Percentiles rank a stretch among this genome's conserved stretches.
Evolutionary conservation across 2,797 vertebrate species (phyloP).

Genomic region (Pachyuromys duprasi): DNA sequence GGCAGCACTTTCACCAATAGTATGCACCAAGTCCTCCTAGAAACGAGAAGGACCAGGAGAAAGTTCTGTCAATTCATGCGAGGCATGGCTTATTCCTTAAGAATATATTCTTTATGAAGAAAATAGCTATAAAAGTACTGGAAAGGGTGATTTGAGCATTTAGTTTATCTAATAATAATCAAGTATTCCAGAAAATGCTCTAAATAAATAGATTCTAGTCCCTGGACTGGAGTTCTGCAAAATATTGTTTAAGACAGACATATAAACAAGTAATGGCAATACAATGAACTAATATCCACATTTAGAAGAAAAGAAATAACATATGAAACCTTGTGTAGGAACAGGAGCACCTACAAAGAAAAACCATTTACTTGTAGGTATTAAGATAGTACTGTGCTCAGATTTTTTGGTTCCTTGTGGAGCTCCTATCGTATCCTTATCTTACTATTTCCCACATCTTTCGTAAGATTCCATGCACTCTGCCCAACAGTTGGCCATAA

Average conservation of each 20-base stretch:
- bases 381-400: background rate
- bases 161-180: conserved; percentile 33
- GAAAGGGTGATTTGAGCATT: background rate
- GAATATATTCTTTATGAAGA: background rate
- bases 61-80: background rate
- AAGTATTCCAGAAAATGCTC: background rate
- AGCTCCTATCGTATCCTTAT: no score
- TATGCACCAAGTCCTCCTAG: conserved; percentile 87
- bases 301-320: background rate
- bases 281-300: background rate
- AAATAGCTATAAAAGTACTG: background rate
- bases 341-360: background rate
- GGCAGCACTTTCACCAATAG: conserved; percentile 88
- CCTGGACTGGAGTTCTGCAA: background rate
- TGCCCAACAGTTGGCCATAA: no score
- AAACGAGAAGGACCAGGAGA: conserved; percentile 63
- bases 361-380: background rate
- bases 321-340: background rate
- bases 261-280: background rate
- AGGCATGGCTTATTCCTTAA: background rate
- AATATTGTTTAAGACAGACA: background rate
- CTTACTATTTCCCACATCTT: no score
- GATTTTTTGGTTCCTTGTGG: no score
- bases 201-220: background rate
- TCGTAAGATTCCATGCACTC: no score